Evolutionary conservation across 2,888 invertebrate genomes (phyloP), one percentile per base, ranked within the genome.

Genomic region (Brachypalpus laphriformis): DNA sequence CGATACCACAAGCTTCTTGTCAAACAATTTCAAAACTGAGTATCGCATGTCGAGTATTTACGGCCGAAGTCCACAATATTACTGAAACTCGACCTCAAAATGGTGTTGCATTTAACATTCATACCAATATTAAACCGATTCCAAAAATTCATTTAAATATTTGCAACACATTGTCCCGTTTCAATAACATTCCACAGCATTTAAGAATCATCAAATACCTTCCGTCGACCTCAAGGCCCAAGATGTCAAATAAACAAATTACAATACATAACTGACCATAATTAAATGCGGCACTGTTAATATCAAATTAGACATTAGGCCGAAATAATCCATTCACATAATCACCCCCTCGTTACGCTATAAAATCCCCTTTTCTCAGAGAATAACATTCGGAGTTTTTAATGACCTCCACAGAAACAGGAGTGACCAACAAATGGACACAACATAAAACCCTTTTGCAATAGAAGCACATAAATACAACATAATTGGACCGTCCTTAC

Each of bases 401-500:
- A 85, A 80, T 66, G 80, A 65, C 75, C 70, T 9, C 6, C 20
- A 49, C 40, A 8, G 5, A 4, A 71, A 51, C 59, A 34, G 22
- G 34, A 72, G 65, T 59, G 63, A 61, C 59, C 47, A 68, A 49
- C 49, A 56, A 47, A 54, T 51, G 70, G 70, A 31, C 61, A 54
- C 3, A 34, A 61, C 59, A 65, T 49, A 63, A 66, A 45, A 61
- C 65, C 49, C 51, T 47, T 61, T 78, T 57, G 57, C 45, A 34
- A 28, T 49, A 18, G 40, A 25, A 74, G 65, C 49, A 70, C 40
- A 83, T 72, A 78, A 78, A 68, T 61, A 77, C 47, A 51, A 56
- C 71, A 71, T 80, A 80, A 80, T 85, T 85, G 75, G 71, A 66
- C 34, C 65, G 47, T 80, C 65, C 63, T 75, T n/a, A 54, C 37